Conservation (phyloP, 2,888 invertebrate species). For the Eupithecia tripunctaria region DNA sequence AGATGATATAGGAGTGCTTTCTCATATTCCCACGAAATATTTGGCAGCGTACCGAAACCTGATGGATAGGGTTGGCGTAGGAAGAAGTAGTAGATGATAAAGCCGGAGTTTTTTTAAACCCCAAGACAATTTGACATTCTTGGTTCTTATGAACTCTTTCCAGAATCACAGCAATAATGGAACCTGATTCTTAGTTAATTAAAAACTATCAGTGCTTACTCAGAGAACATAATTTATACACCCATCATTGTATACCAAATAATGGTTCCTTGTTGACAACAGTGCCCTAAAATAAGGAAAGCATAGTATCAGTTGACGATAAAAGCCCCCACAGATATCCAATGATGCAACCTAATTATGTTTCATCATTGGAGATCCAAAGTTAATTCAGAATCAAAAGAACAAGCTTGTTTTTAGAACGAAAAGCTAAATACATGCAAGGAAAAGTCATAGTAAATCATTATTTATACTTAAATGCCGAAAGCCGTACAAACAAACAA, state of each 20-base stretch:
- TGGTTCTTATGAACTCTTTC: background rate
- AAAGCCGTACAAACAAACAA: slow-evolving; percentile 6
- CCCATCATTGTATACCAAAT: background rate
- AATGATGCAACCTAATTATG: background rate
- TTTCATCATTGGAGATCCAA: background rate
- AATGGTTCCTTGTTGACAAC: background rate
- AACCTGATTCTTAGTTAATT: background rate
- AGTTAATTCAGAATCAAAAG: background rate
- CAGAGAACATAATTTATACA: background rate
- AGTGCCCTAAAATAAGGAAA: background rate
- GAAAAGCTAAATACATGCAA: background rate
- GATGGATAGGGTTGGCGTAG: slow-evolving; percentile 7
- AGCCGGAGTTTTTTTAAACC: background rate
- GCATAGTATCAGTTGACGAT: background rate
- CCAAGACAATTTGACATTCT: background rate
- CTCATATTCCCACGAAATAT: slow-evolving; percentile 53
- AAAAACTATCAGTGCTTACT: background rate
- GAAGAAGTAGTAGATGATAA: background rate
- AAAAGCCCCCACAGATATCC: background rate
- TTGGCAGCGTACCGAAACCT: slow-evolving; percentile 36
- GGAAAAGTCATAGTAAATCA: background rate
- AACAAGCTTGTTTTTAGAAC: background rate
- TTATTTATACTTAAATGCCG: slow-evolving; percentile 12
- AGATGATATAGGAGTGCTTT: slow-evolving; percentile 24
- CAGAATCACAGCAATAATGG: background rate